A percentile compares a stretch with the other conserved stretches of the same genome.
Conservation (phyloP, 2,797 vertebrate genomes). For the Tapirus indicus region DNA sequence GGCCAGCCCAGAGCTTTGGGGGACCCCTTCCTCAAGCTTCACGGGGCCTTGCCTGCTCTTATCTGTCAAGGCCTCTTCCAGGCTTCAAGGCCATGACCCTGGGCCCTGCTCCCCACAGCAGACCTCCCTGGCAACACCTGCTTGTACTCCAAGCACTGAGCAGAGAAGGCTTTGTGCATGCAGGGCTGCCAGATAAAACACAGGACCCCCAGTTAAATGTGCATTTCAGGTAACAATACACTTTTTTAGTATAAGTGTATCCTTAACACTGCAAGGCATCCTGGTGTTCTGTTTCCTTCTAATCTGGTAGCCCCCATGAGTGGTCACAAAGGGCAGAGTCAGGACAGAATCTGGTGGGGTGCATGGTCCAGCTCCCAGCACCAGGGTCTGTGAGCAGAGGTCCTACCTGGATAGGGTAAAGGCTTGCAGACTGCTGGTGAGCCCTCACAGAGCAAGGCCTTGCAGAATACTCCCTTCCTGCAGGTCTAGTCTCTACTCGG, state of each 20-base stretch:
- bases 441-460: background rate
- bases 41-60: background rate
- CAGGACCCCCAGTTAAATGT: background rate
- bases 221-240: background rate
- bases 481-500: background rate
- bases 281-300: background rate
- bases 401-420: background rate
- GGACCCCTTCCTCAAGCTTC: accelerated
- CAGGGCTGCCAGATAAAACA: background rate
- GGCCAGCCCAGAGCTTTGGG: background rate
- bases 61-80: background rate
- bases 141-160: background rate
- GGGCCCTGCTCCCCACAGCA: background rate
- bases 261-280: background rate
- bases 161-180: background rate
- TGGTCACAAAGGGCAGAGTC: background rate
- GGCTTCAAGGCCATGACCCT: background rate
- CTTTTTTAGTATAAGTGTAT: background rate
- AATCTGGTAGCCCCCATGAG: background rate
- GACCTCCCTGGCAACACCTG: too few species aligned
- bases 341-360: background rate
- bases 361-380: background rate
- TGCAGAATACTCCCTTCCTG: too few species aligned
- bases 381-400: background rate
- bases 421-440: background rate